Evolutionary conservation across 2,888 invertebrate species (phyloP).

Genomic region (Tetheella fluctuosa): DNA sequence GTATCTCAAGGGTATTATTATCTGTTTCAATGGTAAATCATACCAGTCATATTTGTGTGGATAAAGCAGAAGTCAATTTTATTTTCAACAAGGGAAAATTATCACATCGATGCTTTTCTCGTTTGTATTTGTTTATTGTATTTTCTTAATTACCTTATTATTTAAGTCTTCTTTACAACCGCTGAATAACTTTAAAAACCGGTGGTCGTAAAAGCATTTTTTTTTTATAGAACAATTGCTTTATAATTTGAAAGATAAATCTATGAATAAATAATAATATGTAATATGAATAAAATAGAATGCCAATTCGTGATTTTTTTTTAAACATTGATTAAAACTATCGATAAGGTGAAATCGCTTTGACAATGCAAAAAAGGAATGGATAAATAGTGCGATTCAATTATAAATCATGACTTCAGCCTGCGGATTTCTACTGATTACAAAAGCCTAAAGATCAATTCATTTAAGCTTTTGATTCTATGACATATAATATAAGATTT

Average conservation of each 20-base stretch:
- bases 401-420: background rate
- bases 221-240: too few relatives aligned
- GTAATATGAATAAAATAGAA: too few relatives aligned
- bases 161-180: too few relatives aligned
- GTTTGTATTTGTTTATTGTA: background rate
- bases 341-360: too few relatives aligned
- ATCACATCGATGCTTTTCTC: background rate
- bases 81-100: background rate
- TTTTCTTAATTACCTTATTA: background rate
- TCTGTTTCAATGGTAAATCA: constrained; percentile 1
- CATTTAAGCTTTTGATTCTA: too few relatives aligned
- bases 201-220: too few relatives aligned
- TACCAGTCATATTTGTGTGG: constrained; percentile 2
- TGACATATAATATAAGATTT: too few relatives aligned
- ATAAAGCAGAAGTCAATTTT: constrained; percentile 12
- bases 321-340: too few relatives aligned
- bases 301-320: too few relatives aligned
- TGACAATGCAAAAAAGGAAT: background rate
- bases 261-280: too few relatives aligned
- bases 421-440: background rate
- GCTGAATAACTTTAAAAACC: too few relatives aligned
- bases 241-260: too few relatives aligned
- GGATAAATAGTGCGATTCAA: background rate
- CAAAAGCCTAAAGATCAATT: background rate
- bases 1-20: constrained; percentile 12